Conservation (phyloP, 2,113 vertebrate species). For the Myiopsitta monachus region DNA sequence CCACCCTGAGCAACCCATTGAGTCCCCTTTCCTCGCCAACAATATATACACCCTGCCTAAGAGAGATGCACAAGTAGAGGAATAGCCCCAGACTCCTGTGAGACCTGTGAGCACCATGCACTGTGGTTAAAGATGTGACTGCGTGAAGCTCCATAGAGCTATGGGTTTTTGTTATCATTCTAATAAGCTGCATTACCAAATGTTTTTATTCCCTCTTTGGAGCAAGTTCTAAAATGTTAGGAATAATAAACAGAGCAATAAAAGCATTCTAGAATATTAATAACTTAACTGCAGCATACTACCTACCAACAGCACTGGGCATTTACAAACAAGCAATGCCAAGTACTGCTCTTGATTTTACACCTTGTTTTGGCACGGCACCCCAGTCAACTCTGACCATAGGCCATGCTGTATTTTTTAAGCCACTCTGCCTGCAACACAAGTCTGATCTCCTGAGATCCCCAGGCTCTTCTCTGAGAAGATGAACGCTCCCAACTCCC, state of each 20-base stretch:
- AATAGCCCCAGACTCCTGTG: neutral
- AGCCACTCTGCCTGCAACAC: neutral
- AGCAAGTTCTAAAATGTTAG: neutral
- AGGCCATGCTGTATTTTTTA: neutral
- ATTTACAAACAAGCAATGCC: neutral
- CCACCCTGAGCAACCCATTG: neutral
- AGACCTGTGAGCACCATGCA: neutral
- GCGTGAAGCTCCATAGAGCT: neutral
- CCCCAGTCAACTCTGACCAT: neutral
- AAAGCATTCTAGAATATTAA: constrained; percentile 2
- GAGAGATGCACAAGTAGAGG: neutral
- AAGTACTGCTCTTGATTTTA: neutral
- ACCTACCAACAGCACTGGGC: neutral
- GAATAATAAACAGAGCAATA: neutral
- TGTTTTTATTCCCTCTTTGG: neutral
- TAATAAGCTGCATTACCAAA: neutral
- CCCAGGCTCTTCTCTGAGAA: neutral
- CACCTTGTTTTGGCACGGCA: neutral
- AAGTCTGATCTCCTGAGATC: neutral
- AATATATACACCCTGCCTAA: neutral
- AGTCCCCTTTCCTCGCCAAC: neutral
- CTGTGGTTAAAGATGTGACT: neutral
- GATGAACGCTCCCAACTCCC: neutral
- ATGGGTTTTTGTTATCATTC: neutral
- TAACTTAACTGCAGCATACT: neutral